phyloP scores from a whole-genome alignment of 2,888 invertebrate genomes.

The Rhagophthalmus giganteus region DNA sequence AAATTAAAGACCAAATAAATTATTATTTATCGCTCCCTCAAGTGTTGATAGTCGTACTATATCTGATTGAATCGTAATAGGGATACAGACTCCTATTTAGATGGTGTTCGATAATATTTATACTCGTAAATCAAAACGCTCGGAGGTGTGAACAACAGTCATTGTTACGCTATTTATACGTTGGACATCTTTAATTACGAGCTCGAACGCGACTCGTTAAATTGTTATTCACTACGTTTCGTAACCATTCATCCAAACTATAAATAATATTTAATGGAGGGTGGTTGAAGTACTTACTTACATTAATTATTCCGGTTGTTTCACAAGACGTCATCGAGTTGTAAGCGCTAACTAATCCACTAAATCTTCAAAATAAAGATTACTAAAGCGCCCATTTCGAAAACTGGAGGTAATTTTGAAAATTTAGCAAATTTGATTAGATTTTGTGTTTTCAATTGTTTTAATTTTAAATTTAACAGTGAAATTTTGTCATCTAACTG shows the following conservation, averaged over 20 bases:
- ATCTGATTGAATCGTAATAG: conserved; percentile 47
- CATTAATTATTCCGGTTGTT: no score
- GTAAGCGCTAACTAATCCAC: no score
- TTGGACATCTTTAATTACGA: conserved; percentile 5
- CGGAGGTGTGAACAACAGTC: conserved; percentile 43
- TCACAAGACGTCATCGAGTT: no score
- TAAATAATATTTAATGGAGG: no score
- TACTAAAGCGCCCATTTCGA: no score
- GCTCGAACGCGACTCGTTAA: conserved; percentile 1
- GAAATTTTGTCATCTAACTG: no score
- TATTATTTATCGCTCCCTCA: conserved; percentile 48
- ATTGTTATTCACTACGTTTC: background rate
- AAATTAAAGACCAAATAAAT: conserved; percentile 36
- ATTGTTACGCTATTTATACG: conserved; percentile 5
- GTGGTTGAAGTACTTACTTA: no score
- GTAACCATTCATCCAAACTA: background rate
- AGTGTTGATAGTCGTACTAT: conserved; percentile 49
- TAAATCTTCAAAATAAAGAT: background rate
- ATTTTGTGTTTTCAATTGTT: no score
- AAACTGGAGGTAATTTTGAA: no score
- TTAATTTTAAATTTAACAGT: no score
- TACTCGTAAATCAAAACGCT: conserved; percentile 47
- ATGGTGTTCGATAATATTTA: conserved; percentile 48
- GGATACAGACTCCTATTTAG: conserved; percentile 50
- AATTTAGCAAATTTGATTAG: no score